A percentile compares a stretch with the other conserved stretches of the same genome.
Conservation (phyloP, 2,888 invertebrate species). For the Napeogenes sylphis region DNA sequence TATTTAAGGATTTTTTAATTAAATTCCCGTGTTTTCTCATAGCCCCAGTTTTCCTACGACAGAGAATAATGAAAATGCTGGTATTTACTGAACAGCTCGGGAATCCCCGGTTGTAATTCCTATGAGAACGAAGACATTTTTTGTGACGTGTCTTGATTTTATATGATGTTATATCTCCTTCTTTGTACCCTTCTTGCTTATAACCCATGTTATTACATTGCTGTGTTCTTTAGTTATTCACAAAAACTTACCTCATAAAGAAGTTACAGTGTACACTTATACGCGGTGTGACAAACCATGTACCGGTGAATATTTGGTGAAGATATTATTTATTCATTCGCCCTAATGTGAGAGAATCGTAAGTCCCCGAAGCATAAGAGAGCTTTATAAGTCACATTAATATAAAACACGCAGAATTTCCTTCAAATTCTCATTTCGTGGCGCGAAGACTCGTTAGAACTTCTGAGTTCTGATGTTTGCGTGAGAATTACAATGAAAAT, state of each 20-base stretch:
- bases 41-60: conserved; percentile 59
- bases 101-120: conserved; percentile 44
- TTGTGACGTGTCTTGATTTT: conserved; percentile 47
- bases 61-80: conserved; percentile 60
- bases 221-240: no score
- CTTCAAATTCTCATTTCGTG: conserved; percentile 13
- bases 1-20: conserved; percentile 50
- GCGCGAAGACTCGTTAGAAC: conserved; percentile 7
- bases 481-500: conserved; percentile 11
- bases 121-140: conserved; percentile 47
- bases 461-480: conserved; percentile 9
- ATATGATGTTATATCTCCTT: conserved; percentile 33
- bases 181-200: background rate
- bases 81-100: conserved; percentile 46
- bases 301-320: conserved; percentile 2
- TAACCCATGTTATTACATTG: conserved; percentile 12
- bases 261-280: background rate
- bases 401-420: conserved; percentile 42
- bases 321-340: conserved; percentile 46
- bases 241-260: no score
- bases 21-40: conserved; percentile 55
- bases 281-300: background rate
- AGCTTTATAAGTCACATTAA: conserved; percentile 46
- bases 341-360: conserved; percentile 34
- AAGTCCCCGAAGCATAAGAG: conserved; percentile 8